phyloP scores from a whole-genome alignment of 2,113 vertebrate species.

The Tetrao urogallus region DNA sequence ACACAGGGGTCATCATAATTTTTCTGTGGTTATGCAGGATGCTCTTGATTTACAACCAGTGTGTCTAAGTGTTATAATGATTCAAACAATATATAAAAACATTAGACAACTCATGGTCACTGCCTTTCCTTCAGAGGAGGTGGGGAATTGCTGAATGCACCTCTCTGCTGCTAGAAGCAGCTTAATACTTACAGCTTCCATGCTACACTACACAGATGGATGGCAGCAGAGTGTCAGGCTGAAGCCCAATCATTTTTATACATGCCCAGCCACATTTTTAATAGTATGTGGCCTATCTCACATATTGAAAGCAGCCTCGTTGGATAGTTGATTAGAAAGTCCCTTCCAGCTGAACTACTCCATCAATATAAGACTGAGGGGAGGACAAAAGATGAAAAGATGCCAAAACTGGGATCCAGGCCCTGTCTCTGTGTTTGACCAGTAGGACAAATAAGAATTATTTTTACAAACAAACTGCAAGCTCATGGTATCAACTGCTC shows the following conservation, averaged over 20 bases:
- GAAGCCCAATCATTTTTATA: background rate
- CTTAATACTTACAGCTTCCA: background rate
- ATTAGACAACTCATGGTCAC: slow-evolving; percentile 8
- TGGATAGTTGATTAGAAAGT: background rate
- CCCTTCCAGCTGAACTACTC: background rate
- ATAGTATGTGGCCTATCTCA: background rate
- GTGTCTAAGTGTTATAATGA: slow-evolving; percentile 39
- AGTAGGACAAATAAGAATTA: background rate
- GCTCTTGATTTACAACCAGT: slow-evolving; percentile 39
- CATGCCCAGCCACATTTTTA: background rate
- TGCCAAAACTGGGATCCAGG: background rate
- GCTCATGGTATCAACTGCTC: background rate
- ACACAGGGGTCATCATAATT: slow-evolving; percentile 52
- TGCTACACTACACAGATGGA: background rate
- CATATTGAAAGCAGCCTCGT: background rate
- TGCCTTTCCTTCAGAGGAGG: background rate
- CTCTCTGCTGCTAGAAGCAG: background rate
- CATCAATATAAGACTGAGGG: background rate
- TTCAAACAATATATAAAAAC: slow-evolving; percentile 41
- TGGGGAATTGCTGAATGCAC: background rate
- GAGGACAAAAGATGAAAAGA: background rate
- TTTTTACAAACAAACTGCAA: background rate
- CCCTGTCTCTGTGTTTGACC: background rate
- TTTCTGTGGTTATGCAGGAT: background rate
- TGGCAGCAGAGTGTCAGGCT: background rate